Evolutionary conservation across 2,113 vertebrate species (phyloP), one percentile per base, ranked within the genome.

Genomic region (Clarias gariepinus): DNA sequence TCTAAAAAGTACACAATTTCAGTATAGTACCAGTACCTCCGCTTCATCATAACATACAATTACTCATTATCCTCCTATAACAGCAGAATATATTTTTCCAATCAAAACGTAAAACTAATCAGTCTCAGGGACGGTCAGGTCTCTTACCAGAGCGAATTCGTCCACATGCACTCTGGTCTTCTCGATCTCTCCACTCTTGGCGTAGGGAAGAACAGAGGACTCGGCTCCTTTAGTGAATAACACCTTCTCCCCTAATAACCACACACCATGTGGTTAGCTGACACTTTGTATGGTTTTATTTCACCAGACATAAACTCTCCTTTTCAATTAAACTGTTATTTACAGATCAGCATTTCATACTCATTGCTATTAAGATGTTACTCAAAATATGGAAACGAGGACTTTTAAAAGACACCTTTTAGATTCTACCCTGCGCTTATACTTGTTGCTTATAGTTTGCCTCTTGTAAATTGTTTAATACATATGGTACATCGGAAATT

Each of bases 141-240:
- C 76, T 91, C 96, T 97, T 90, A 99, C 98, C 96, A 98, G 93
- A 85, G 98, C 98, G 94, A 99, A 99, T 91, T 99, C 98, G 91
- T 99, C 97, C 69, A 99, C 97, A 0, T 99, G 98, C 80, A 97
- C 76, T 91, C 96, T 95, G 1, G 97, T 99, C 94, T 98, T 98
- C 83, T 98, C 96, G 88, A 99, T 95, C 93, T 98, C 97, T 81
- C 98, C 98, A 71, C 94, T 94, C 87, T 94, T 96, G 76, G 95
- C 90, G 28, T 96, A 95, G 81, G 98, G 98, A 86, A 99, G 95
- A 92, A 99, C 92, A 80, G 97, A 95, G 9, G 98, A 99, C 90
- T 99, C 98, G 2, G 98, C 98, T 85, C 98, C 98, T 93, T 99
- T 99, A 84, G 97, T 97, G 92, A 99, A 99, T 90, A 99, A 92